phyloP scores from a whole-genome alignment of 2,113 vertebrate genomes.

The Anas platyrhynchos region DNA sequence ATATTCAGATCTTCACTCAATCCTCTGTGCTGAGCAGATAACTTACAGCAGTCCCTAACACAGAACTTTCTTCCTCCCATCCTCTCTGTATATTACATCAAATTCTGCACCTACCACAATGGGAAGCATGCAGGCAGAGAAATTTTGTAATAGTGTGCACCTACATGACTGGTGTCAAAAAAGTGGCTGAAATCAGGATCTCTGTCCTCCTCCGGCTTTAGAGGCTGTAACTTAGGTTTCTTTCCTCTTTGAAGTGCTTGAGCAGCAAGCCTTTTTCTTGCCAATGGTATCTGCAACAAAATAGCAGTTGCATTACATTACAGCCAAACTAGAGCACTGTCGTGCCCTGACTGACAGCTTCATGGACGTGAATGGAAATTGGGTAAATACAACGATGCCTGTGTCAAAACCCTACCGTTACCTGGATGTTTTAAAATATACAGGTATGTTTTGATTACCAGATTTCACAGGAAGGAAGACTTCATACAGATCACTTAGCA shows the following conservation, averaged over 20 bases:
- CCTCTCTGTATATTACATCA: neutral
- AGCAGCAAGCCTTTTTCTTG: neutral
- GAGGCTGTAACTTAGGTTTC: neutral
- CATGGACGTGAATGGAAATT: neutral
- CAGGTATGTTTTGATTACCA: neutral
- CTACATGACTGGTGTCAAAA: slow-evolving; percentile 4
- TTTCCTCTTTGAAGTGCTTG: neutral
- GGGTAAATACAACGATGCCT: neutral
- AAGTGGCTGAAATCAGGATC: neutral
- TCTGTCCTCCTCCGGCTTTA: neutral
- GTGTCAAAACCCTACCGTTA: neutral
- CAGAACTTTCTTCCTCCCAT: neutral
- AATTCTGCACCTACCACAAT: neutral
- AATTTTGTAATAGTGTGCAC: neutral
- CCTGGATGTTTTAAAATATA: neutral
- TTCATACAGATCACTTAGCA: neutral
- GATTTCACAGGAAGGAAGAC: neutral
- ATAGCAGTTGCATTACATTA: neutral
- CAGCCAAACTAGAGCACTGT: neutral
- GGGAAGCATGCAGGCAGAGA: neutral
- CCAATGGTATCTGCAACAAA: slow-evolving; percentile 29
- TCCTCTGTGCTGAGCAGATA: neutral
- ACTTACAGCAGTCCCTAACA: neutral
- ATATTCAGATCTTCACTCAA: neutral
- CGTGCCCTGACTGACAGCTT: neutral